Percentiles rank a stretch among this genome's conserved stretches.
Conservation (phyloP, 1,140 invertebrate genomes). For the Bombus terrestris region DNA sequence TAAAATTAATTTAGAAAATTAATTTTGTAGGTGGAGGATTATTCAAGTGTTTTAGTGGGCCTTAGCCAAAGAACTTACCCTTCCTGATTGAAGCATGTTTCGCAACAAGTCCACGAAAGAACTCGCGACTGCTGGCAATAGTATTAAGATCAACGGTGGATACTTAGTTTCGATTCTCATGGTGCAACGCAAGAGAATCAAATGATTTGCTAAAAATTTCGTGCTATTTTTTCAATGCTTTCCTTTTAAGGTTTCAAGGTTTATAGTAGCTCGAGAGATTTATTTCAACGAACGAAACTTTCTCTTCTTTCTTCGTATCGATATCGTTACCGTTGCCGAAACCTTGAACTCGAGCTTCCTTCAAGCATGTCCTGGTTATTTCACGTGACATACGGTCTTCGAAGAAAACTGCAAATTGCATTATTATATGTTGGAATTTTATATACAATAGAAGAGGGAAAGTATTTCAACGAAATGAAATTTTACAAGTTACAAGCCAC, state of each 20-base stretch:
- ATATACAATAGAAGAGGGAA: neutral
- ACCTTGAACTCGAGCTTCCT: constrained; percentile 28
- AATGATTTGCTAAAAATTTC: neutral
- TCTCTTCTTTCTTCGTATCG: constrained; percentile 10
- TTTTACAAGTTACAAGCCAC: no score
- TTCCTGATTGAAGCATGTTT: constrained; percentile 56
- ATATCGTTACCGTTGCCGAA: constrained; percentile 5
- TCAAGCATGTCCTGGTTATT: constrained; percentile 2
- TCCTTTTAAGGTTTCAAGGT: constrained; percentile 10
- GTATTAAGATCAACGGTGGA: constrained; percentile 9
- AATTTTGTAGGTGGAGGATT: neutral
- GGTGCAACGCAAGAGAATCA: no score
- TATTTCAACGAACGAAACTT: constrained; percentile 37
- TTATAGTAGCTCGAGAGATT: constrained; percentile 9
- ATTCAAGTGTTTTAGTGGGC: neutral
- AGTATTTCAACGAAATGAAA: no score
- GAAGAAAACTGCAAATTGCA: constrained; percentile 44
- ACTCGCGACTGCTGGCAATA: neutral
- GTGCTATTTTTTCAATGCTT: neutral
- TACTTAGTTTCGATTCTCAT: constrained; percentile 28
- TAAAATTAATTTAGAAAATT: neutral
- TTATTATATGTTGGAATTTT: neutral
- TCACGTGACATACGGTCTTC: neutral
- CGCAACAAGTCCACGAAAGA: constrained; percentile 56
- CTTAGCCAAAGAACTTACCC: constrained; percentile 56